Percentiles rank a stretch among this genome's conserved stretches.
Evolutionary conservation across 2,113 vertebrate genomes (phyloP).

Genomic region (Leucosticte australis): DNA sequence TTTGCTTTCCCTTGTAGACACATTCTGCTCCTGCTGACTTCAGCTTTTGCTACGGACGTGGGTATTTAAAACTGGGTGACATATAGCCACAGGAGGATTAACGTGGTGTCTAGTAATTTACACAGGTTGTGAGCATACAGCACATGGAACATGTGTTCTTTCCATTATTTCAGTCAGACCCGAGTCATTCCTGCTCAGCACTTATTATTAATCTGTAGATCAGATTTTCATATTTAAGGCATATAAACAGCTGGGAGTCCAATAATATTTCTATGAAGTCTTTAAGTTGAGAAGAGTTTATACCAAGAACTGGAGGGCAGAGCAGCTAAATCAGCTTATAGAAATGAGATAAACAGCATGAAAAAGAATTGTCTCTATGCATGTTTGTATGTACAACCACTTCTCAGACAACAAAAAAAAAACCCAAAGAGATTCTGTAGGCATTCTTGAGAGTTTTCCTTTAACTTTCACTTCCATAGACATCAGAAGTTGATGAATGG

Average conservation of each 20-base stretch:
- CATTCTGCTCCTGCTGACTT: neutral
- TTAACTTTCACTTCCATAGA: neutral
- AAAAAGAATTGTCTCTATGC: neutral
- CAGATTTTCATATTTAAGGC: neutral
- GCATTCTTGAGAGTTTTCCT: neutral
- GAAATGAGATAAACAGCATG: neutral
- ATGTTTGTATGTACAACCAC: neutral
- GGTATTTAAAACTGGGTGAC: neutral
- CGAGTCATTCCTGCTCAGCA: neutral
- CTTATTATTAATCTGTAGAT: neutral
- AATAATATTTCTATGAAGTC: neutral
- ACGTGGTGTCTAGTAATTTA: neutral
- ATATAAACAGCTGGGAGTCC: neutral
- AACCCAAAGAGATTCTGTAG: neutral
- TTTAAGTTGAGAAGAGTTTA: neutral
- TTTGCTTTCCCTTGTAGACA: neutral
- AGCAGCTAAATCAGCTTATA: neutral
- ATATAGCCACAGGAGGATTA: neutral
- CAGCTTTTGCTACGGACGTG: neutral
- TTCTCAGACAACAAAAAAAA: neutral
- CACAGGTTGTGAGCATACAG: neutral
- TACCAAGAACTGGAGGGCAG: neutral
- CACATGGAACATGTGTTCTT: neutral
- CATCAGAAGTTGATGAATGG: neutral
- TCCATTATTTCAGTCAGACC: neutral